These are phyloP conservation scores for Sipha maydis DNA, from an alignment of 2,888 invertebrate species.

Conservation along the genomic window DNA sequence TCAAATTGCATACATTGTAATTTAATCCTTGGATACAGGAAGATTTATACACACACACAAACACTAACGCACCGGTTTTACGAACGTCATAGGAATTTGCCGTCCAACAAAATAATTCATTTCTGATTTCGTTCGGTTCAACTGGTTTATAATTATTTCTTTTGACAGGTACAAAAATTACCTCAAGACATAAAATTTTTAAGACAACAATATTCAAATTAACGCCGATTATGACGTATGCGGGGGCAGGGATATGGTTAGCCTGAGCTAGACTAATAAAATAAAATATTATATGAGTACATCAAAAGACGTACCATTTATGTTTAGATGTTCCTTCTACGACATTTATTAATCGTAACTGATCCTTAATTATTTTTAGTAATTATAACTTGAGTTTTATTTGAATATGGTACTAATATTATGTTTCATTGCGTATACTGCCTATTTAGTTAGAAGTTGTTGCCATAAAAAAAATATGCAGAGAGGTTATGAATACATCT, in stretches of 20 bases:
- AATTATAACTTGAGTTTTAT: too few species aligned
- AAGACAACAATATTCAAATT: background rate
- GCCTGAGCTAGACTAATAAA: background rate
- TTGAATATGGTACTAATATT: too few species aligned
- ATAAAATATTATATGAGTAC: background rate
- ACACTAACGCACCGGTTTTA: background rate
- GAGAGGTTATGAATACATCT: too few species aligned
- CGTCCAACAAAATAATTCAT: background rate
- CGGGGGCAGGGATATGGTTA: background rate
- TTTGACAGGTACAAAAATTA: background rate
- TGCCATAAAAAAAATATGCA: too few species aligned
- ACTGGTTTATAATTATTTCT: slow-evolving; percentile 7
- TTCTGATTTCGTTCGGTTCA: background rate
- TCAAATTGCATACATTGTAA: background rate
- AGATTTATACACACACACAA: background rate
- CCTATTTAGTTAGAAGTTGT: too few species aligned
- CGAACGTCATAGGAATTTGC: background rate
- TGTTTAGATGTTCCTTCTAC: too few species aligned
- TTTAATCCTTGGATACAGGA: slow-evolving; percentile 9
- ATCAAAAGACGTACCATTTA: too few species aligned
- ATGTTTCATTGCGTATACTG: too few species aligned
- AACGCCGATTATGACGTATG: background rate
- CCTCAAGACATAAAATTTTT: background rate
- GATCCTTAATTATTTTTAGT: too few species aligned
- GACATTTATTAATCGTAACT: too few species aligned